A percentile compares a stretch with the other conserved stretches of the same genome.
phyloP scores from a whole-genome alignment of 1,140 invertebrate genomes.

The Charaxes varanes region DNA sequence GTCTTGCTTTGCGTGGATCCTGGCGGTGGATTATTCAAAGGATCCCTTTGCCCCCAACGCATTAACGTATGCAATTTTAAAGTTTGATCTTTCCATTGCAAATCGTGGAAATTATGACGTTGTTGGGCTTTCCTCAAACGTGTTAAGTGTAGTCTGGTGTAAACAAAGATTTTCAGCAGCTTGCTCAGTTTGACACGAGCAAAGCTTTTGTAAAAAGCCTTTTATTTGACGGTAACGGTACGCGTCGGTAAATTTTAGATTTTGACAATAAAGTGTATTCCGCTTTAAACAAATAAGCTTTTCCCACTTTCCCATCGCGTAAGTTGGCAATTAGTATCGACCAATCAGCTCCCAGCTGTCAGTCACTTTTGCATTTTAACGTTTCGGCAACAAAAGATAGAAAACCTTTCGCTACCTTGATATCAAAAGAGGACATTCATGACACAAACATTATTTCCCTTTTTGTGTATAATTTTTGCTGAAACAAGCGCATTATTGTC shows the following conservation, averaged over 20 bases:
- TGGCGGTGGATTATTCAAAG: slow-evolving; percentile 11
- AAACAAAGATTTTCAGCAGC: not conserved
- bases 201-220: too few species aligned
- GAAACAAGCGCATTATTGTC: slow-evolving; percentile 19
- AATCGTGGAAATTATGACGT: slow-evolving; percentile 1
- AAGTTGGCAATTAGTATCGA: too few species aligned
- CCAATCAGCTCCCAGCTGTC: too few species aligned
- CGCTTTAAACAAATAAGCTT: too few species aligned
- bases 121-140: not conserved
- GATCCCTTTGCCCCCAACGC: slow-evolving; percentile 6
- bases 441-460: not conserved
- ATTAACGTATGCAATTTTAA: slow-evolving; percentile 3
- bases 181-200: not conserved
- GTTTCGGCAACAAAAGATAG: not conserved
- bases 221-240: too few species aligned
- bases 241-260: too few species aligned
- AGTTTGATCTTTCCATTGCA: slow-evolving; percentile 1
- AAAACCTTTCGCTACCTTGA: not conserved
- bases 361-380: too few species aligned
- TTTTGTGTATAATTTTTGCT: slow-evolving; percentile 8
- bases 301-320: too few species aligned
- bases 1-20: slow-evolving; percentile 3
- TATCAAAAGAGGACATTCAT: not conserved
- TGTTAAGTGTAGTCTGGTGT: not conserved
- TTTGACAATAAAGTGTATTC: too few species aligned